Evolutionary conservation across 2,113 vertebrate species (phyloP).

Genomic region (Zapus hudsonius): DNA sequence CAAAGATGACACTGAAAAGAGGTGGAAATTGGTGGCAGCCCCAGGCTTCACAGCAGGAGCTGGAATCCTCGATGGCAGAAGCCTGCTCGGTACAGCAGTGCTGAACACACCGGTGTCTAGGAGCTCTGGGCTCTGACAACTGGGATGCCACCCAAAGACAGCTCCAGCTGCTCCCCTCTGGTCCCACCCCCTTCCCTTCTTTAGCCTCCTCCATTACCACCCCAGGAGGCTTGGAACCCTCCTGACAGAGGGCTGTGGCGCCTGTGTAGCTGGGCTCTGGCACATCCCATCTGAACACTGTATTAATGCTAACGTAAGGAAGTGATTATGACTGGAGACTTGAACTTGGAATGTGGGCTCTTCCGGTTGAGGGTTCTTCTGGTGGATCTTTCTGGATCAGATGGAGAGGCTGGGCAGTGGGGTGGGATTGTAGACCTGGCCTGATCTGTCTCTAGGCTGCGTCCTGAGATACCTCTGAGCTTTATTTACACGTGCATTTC

Average conservation of each 20-base stretch:
- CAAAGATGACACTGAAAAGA: conserved; percentile 76
- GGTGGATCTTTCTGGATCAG: background rate
- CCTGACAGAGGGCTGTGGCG: background rate
- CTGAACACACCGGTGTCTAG: conserved; percentile 35
- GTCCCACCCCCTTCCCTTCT: background rate
- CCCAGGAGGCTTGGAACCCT: background rate
- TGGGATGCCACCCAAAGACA: conserved; percentile 38
- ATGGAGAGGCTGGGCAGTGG: background rate
- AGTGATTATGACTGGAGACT: conserved; percentile 44
- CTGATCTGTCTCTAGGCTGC: background rate
- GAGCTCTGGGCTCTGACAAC: conserved; percentile 26
- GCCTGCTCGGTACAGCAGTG: conserved; percentile 73
- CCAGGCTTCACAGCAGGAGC: conserved; percentile 72
- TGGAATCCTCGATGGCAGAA: conserved; percentile 74
- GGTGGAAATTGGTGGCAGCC: conserved; percentile 67
- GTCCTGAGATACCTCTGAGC: background rate
- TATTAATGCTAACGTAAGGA: background rate
- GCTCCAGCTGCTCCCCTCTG: background rate
- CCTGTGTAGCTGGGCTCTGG: background rate
- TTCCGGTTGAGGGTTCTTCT: background rate
- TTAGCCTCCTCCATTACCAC: no score
- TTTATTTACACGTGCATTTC: background rate
- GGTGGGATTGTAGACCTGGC: no score
- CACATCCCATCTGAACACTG: background rate
- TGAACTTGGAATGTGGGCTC: conserved; percentile 37